Evolutionary conservation across 2,888 invertebrate genomes (phyloP).

Genomic region (Carpatolechia fugitivella): DNA sequence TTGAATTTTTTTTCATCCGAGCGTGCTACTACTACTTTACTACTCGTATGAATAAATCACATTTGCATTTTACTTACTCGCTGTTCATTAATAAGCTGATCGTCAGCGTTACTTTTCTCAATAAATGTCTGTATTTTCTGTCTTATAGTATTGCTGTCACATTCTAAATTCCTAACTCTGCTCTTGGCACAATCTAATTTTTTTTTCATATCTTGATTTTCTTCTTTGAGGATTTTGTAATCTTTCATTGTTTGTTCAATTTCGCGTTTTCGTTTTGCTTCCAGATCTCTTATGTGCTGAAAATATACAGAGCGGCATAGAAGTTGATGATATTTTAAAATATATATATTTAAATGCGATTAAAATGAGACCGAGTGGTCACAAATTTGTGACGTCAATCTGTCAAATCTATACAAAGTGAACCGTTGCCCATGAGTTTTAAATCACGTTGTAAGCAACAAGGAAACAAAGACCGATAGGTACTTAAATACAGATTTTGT

Average conservation of each 20-base stretch:
- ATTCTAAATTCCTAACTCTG: conserved; percentile 83
- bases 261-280: conserved; percentile 77
- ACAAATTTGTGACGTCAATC: too few relatives aligned
- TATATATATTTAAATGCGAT: too few relatives aligned
- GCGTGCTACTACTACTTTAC: too few relatives aligned
- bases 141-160: conserved; percentile 79
- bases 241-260: conserved; percentile 81
- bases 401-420: too few relatives aligned
- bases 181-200: conserved; percentile 84
- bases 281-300: conserved; percentile 72
- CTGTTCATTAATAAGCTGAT: conserved; percentile 81
- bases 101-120: conserved; percentile 82
- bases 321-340: background rate
- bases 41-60: too few relatives aligned
- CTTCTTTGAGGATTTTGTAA: conserved; percentile 71
- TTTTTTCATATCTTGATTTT: conserved; percentile 79
- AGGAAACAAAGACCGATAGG: too few relatives aligned
- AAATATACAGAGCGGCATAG: conserved; percentile 12
- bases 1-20: too few relatives aligned
- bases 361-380: too few relatives aligned
- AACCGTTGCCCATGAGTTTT: too few relatives aligned
- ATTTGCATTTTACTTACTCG: conserved; percentile 62
- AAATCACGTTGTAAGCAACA: too few relatives aligned
- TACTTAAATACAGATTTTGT: too few relatives aligned
- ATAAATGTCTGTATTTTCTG: conserved; percentile 80